Conservation (phyloP, 1,140 invertebrate genomes). For the Drosophila nasuta region DNA sequence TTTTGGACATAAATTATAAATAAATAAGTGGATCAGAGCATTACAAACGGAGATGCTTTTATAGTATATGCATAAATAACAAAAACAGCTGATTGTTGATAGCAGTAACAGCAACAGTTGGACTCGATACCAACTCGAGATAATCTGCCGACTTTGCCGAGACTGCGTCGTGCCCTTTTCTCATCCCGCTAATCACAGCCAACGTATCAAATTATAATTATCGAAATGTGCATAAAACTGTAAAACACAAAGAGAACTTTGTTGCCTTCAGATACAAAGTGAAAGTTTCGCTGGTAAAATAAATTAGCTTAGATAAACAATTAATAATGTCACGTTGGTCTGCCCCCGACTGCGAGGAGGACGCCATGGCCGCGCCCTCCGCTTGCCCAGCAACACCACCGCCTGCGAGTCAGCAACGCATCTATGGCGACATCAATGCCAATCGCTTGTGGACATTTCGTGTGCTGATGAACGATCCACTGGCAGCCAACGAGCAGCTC, state of each 20-base stretch:
- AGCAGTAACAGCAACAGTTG: slow-evolving; percentile 22
- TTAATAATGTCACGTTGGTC: slow-evolving; percentile 71
- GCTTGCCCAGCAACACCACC: slow-evolving; percentile 9
- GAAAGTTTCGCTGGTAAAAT: slow-evolving; percentile 25
- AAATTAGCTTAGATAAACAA: background rate
- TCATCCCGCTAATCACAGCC: background rate
- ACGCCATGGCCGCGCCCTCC: slow-evolving; percentile 50
- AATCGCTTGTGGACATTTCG: slow-evolving; percentile 85
- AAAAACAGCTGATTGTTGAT: slow-evolving; percentile 33
- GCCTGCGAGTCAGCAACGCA: slow-evolving; percentile 12
- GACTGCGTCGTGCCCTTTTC: slow-evolving; percentile 4
- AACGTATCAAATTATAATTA: slow-evolving; percentile 3
- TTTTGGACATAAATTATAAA: slow-evolving; percentile 9
- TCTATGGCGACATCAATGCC: slow-evolving; percentile 63
- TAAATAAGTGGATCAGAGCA: slow-evolving; percentile 10
- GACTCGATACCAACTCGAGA: slow-evolving; percentile 14
- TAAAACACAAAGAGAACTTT: slow-evolving; percentile 36
- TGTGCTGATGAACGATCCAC: slow-evolving; percentile 65
- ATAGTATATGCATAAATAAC: background rate
- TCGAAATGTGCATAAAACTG: slow-evolving; percentile 33
- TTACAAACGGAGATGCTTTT: slow-evolving; percentile 15
- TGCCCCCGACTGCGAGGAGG: slow-evolving; percentile 54
- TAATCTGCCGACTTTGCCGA: slow-evolving; percentile 11
- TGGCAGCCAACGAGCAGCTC: slow-evolving; percentile 82
- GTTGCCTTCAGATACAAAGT: slow-evolving; percentile 5